phyloP scores from a whole-genome alignment of 2,113 vertebrate genomes.

The Patagioenas fasciata region DNA sequence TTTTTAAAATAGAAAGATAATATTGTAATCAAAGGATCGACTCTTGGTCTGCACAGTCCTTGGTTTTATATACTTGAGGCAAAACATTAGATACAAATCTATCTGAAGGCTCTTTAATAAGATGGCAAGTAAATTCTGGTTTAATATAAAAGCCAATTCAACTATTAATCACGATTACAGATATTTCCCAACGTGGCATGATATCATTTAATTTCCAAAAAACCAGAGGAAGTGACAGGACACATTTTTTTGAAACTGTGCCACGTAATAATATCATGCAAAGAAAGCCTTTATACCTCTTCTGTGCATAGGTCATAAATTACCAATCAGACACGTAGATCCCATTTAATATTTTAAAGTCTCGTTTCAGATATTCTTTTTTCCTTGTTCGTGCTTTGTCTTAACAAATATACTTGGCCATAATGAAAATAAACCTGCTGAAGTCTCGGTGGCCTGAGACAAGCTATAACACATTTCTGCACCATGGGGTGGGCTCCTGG shows the following conservation, averaged over 20 bases:
- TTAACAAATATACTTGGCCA: constrained; percentile 75
- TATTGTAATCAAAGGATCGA: not conserved
- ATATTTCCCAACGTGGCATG: constrained; percentile 58
- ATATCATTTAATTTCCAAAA: constrained; percentile 63
- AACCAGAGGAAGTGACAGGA: constrained; percentile 36
- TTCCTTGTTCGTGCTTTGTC: constrained; percentile 65
- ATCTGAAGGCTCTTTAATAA: constrained; percentile 54
- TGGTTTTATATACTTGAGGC: not conserved
- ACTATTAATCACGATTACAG: constrained; percentile 68
- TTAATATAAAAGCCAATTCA: constrained; percentile 68
- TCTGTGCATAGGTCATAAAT: constrained; percentile 58
- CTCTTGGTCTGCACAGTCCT: not conserved
- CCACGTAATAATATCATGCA: not conserved
- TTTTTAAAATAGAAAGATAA: not conserved
- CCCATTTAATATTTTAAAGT: constrained; percentile 70
- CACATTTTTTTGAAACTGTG: not conserved
- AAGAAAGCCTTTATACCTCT: constrained; percentile 4
- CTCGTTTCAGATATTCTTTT: constrained; percentile 51
- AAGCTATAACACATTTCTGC: constrained; percentile 84
- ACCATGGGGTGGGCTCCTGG: constrained; percentile 77
- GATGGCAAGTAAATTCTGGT: constrained; percentile 61
- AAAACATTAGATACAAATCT: constrained; percentile 50
- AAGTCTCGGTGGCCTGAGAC: constrained; percentile 78
- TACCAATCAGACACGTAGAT: constrained; percentile 57
- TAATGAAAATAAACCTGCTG: constrained; percentile 80